A percentile compares a stretch with the other conserved stretches of the same genome.
Evolutionary conservation across 2,113 vertebrate species (phyloP).

Genomic region (Anguilla japonica): DNA sequence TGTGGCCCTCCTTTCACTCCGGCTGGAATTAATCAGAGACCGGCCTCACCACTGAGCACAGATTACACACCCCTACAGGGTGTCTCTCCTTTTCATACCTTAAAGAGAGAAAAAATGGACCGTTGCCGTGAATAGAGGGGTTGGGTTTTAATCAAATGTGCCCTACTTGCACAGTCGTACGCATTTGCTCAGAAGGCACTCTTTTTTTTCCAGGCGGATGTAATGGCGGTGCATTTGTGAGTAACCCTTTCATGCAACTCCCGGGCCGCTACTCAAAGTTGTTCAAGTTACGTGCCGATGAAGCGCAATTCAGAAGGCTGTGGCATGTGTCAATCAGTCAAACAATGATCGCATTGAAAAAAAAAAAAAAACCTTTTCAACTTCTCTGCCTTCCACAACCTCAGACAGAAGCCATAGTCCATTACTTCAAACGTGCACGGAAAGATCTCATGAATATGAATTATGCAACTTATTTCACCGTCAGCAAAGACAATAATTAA

Average conservation of each 20-base stretch:
- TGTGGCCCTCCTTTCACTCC: neutral
- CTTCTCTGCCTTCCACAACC: neutral
- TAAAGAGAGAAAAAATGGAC: neutral
- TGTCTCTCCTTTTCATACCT: slow-evolving; percentile 4
- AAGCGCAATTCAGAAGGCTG: neutral
- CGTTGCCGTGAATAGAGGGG: neutral
- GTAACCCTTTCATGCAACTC: neutral
- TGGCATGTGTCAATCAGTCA: neutral
- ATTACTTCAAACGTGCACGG: neutral
- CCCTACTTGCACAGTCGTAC: neutral
- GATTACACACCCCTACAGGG: slow-evolving; percentile 1
- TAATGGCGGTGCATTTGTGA: neutral
- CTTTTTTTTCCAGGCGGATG: neutral
- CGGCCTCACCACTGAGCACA: neutral
- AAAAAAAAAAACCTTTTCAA: neutral
- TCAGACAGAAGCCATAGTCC: neutral
- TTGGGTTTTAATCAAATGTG: slow-evolving; percentile 7
- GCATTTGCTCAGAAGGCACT: neutral
- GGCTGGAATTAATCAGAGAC: neutral
- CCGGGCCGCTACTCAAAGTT: neutral
- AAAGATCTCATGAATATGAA: neutral
- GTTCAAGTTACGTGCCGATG: neutral
- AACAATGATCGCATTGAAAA: neutral
- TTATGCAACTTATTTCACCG: neutral
- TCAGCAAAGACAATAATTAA: neutral